These are phyloP conservation scores for Campylomormyrus tamandua DNA, from an alignment of 2,113 vertebrate species.

Conservation along the genomic window DNA sequence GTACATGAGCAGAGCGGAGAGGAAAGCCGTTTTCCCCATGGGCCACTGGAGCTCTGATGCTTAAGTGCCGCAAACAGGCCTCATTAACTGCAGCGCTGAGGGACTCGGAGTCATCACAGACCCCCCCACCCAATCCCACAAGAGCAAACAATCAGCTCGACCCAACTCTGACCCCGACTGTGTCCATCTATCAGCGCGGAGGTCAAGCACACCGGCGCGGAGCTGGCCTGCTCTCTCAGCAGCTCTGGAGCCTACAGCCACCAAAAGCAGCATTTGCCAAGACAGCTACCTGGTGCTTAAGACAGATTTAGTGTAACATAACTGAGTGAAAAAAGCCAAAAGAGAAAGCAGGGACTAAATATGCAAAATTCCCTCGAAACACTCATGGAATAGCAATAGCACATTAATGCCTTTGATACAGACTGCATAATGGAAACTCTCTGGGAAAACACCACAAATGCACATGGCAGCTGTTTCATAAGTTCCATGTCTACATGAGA, in stretches of 20 bases:
- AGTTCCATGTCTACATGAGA: background rate
- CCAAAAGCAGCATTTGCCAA: no score
- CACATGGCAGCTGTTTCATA: background rate
- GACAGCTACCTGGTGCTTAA: background rate
- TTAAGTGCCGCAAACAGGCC: conserved; percentile 52
- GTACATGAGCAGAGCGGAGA: background rate
- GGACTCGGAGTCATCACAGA: conserved; percentile 22
- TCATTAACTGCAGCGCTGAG: conserved; percentile 47
- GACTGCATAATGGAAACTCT: background rate
- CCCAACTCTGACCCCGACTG: conserved; percentile 48
- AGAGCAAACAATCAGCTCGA: conserved; percentile 50
- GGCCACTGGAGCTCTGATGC: conserved; percentile 45
- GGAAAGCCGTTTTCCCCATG: background rate
- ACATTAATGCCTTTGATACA: background rate
- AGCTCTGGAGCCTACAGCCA: background rate
- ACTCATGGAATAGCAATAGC: background rate
- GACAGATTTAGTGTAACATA: background rate
- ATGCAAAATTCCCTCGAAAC: background rate
- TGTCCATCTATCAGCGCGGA: conserved; percentile 54
- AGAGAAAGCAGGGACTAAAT: background rate
- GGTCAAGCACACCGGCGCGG: conserved; percentile 15
- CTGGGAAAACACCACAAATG: background rate
- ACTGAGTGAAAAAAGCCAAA: background rate
- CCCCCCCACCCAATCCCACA: conserved; percentile 45
- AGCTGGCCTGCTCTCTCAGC: conserved; percentile 37